Conservation (phyloP, 2,797 vertebrate species). For the Otolemur crassicaudatus region DNA sequence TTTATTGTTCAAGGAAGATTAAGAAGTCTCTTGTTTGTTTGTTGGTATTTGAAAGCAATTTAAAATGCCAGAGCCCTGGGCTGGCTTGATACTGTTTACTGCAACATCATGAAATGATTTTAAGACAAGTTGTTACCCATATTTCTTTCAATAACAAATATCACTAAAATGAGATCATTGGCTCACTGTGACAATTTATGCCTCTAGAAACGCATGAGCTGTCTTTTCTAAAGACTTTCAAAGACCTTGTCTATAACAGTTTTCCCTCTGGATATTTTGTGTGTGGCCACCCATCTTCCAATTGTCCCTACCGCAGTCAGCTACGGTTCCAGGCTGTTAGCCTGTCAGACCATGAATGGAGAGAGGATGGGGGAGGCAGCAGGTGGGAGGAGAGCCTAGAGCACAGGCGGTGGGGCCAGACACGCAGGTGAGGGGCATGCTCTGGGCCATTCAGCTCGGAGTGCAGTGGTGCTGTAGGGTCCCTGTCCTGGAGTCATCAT, state of each 20-base stretch:
- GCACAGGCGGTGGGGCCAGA: neutral
- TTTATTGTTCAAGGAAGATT: constrained; percentile 51
- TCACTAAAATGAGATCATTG: constrained; percentile 80
- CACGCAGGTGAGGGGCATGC: neutral
- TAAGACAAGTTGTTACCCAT: constrained; percentile 88
- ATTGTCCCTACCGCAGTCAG: constrained; percentile 44
- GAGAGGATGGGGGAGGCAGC: neutral
- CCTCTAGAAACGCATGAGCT: constrained; percentile 61
- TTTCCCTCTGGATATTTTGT: constrained; percentile 52
- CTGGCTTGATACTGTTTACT: constrained; percentile 85
- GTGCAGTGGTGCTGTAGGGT: neutral
- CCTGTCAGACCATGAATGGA: neutral
- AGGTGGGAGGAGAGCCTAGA: neutral
- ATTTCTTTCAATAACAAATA: constrained; percentile 87
- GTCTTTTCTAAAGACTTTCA: constrained; percentile 75
- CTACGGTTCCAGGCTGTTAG: neutral
- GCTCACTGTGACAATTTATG: constrained; percentile 78
- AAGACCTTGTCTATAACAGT: constrained; percentile 51
- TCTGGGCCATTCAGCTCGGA: neutral
- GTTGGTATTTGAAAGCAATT: constrained; percentile 71
- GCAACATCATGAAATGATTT: constrained; percentile 87
- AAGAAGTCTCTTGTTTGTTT: constrained; percentile 51
- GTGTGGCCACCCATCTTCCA: constrained; percentile 73
- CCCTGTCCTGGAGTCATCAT: neutral
- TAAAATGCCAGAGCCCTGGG: constrained; percentile 80